Base-by-base conservation (phyloP, 2,888 invertebrate species). In the Agriopis marginaria region DNA sequence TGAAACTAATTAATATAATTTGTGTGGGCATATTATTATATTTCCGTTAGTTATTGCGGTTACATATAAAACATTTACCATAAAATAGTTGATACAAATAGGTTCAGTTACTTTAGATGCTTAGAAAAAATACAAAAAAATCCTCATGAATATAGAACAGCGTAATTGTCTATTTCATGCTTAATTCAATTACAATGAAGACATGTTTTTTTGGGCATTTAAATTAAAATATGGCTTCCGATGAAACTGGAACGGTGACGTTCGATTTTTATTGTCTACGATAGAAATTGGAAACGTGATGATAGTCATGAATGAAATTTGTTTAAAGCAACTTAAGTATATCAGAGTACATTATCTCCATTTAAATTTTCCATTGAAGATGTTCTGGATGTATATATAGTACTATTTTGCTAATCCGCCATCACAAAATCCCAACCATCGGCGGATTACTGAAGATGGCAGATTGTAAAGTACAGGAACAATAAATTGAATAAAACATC, bases 91-190 rank as follows among this genome's bases (percentile, higher is more conserved):
- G 10, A 51, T 10, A 51, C 0, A 51, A 51, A 4, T 51, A 23
- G 51, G n/a, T 39, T n/a, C n/a, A 54, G n/a, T 3, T n/a, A 40
- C 6, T n/a, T 12, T 2, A 23, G 9, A 12, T 10, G 9, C 10
- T 39, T 14, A 9, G 0, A 71, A 67, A 60, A 72, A 44, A 42
- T 62, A 54, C 63, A 63, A 70, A 63, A 72, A 66, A 63, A 70
- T n/a, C 23, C 17, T 45, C 55, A 44, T 71, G 62, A 68, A 65
- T 63, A 69, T 69, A 65, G 72, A 71, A 47, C 56, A 70, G 61
- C 10, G 53, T 74, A 67, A 75, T 70, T 60, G 72, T 82, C 77
- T 79, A 85, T 87, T 88, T 86, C 81, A 87, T 80, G 85, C 79
- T 77, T 80, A 77, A 85, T 86, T 84, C 73, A 74, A 78, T 78